phyloP scores from a whole-genome alignment of 2,113 vertebrate species.

The Danionella cerebrum region DNA sequence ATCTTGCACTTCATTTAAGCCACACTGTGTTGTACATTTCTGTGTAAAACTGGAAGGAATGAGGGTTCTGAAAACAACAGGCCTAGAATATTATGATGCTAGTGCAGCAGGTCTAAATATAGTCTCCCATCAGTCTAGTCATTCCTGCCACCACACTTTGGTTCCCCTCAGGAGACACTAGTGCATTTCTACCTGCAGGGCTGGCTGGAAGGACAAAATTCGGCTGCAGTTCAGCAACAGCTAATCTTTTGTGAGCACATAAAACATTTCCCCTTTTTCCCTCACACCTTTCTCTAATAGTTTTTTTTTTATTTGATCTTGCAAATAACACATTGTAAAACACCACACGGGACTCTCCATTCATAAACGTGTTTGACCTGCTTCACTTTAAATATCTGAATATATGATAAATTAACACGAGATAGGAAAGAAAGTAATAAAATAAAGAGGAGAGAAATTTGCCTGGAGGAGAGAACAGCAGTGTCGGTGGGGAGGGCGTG shows the following conservation, averaged over 20 bases:
- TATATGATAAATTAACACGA: too few species aligned
- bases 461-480: too few species aligned
- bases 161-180: not conserved
- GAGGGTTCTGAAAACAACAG: not conserved
- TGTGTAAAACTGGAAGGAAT: not conserved
- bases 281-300: too few species aligned
- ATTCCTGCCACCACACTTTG: not conserved
- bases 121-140: not conserved
- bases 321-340: too few species aligned
- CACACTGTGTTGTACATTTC: not conserved
- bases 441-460: too few species aligned
- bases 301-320: too few species aligned
- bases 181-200: not conserved
- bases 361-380: too few species aligned
- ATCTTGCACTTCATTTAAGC: not conserved
- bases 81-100: not conserved
- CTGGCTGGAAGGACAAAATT: not conserved
- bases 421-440: too few species aligned
- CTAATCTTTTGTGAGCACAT: not conserved
- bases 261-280: not conserved
- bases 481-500: too few species aligned
- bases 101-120: conserved; percentile 9
- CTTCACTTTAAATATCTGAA: too few species aligned
- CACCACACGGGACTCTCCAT: too few species aligned
- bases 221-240: not conserved